These are phyloP conservation scores for Micoletzkya japonica DNA, from an alignment of 2,888 invertebrate species.

Conservation along the genomic window DNA sequence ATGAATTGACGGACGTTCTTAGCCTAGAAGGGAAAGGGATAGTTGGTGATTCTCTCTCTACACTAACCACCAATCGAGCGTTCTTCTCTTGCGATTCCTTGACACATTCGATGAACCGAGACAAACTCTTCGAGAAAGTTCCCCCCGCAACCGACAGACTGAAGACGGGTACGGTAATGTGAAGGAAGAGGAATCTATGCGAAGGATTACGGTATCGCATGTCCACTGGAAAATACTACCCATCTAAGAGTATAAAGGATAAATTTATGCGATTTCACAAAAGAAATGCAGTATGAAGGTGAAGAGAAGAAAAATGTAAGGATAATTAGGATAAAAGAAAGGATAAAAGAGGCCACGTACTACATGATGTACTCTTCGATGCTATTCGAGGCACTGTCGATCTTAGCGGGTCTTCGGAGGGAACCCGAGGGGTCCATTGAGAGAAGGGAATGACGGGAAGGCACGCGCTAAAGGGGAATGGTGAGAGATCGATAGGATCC, in stretches of 20 bases:
- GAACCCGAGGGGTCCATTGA: constrained; percentile 28
- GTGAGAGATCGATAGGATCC: too few relatives aligned
- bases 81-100: constrained; percentile 56
- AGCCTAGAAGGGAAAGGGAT: constrained; percentile 38
- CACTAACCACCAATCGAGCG: constrained; percentile 33
- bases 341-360: constrained; percentile 27
- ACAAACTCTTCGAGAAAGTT: constrained; percentile 29
- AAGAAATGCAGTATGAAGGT: too few relatives aligned
- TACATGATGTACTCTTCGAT: constrained; percentile 57
- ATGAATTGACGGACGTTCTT: constrained; percentile 73
- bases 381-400: constrained; percentile 27
- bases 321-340: background rate
- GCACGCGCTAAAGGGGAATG: constrained; percentile 24
- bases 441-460: constrained; percentile 21
- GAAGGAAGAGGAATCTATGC: background rate
- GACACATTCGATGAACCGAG: constrained; percentile 57
- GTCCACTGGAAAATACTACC: background rate
- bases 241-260: background rate
- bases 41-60: background rate
- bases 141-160: constrained; percentile 26
- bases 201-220: background rate
- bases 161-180: background rate
- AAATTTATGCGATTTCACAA: too few relatives aligned
- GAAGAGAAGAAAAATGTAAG: background rate
- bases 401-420: constrained; percentile 16